These are phyloP conservation scores for Characodon lateralis DNA, from an alignment of 2,797 vertebrate genomes.

Conservation along the genomic window DNA sequence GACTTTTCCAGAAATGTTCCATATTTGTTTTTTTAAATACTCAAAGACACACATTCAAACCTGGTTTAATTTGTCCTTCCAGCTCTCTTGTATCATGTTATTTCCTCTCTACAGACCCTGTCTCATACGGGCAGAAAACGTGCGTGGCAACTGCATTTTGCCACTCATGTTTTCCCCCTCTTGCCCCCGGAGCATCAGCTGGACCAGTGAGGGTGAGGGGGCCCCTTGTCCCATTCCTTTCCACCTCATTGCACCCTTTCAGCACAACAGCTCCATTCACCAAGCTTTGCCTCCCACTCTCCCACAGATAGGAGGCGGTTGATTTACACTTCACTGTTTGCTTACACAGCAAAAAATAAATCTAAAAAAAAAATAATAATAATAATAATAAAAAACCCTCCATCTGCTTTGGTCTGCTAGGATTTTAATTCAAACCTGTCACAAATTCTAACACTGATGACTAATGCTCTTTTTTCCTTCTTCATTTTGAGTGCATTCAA, in stretches of 20 bases:
- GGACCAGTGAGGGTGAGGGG: slow-evolving; percentile 64
- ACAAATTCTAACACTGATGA: slow-evolving; percentile 10
- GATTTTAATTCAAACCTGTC: slow-evolving; percentile 34
- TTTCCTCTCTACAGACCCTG: slow-evolving; percentile 35
- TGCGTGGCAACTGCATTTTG: slow-evolving; percentile 25
- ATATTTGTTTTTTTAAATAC: slow-evolving; percentile 30
- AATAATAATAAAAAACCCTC: not conserved
- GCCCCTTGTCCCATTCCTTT: slow-evolving; percentile 15
- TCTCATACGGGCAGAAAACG: slow-evolving; percentile 29
- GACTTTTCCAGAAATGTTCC: slow-evolving; percentile 31
- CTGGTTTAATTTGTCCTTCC: slow-evolving; percentile 22
- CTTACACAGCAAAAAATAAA: slow-evolving; percentile 37
- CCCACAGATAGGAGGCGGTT: slow-evolving; percentile 37
- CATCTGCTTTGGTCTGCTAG: slow-evolving; percentile 12
- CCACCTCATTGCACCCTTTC: slow-evolving; percentile 2
- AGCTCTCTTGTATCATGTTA: slow-evolving; percentile 23
- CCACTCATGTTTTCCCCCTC: slow-evolving; percentile 69
- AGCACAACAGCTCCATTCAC: slow-evolving; percentile 76
- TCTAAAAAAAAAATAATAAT: not conserved
- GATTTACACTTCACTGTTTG: slow-evolving; percentile 63
- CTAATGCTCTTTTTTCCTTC: slow-evolving; percentile 7
- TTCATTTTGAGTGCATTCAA: not conserved
- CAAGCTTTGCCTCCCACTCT: slow-evolving; percentile 37
- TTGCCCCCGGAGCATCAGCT: slow-evolving; percentile 76
- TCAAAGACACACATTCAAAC: slow-evolving; percentile 31